Base-by-base conservation (phyloP, 2,888 invertebrate species). In the Pristionchus arcanus region DNA sequence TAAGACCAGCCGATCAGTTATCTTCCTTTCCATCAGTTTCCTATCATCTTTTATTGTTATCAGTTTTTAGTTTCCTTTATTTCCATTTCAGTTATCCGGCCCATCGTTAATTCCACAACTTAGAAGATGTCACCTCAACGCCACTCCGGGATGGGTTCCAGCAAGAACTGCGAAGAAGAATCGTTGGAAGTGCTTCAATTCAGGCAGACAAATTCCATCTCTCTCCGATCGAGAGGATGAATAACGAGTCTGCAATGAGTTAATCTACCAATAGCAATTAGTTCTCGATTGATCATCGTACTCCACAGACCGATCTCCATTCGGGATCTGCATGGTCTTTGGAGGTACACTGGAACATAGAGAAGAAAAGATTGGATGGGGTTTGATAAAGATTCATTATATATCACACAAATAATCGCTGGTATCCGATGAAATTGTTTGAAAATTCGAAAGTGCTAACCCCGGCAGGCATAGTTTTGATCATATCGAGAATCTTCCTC, bases 141-240 rank as follows among this genome's bases (percentile, higher is more conserved):
- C 90, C 5, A 91, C 91, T 77, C 93, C 93, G 31, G 71, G 85
- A 88, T 92, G 92, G 15, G 92, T 92, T 74, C 93, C 93, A 28
- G 93, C 92, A 85, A 92, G 89, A 13, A 93, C 90, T n/a, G 92
- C 90, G 19, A 92, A 74, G 55, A 93, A 90, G 89, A 93, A 93
- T 37, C 92, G 91, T 89, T 93, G 92, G 87, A 81, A 92, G 25
- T 91, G 90, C 68, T 93, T 93, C 86, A 93, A 90, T 66, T 83
- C 66, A 0, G 93, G 92, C 37, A 92, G 90, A 66, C 92, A 92
- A 2, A 63, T 21, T 55, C 91, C 90, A 90, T 93, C 90, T 21
- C 90, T 90, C 31, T 92, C 92, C 66, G 91, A 92, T 71, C 92
- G 92, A 0, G 92, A 81, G 0, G 92, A 89, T 16, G 91, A 91